Conservation (phyloP, 2,888 invertebrate species). For the Nomada flava region DNA sequence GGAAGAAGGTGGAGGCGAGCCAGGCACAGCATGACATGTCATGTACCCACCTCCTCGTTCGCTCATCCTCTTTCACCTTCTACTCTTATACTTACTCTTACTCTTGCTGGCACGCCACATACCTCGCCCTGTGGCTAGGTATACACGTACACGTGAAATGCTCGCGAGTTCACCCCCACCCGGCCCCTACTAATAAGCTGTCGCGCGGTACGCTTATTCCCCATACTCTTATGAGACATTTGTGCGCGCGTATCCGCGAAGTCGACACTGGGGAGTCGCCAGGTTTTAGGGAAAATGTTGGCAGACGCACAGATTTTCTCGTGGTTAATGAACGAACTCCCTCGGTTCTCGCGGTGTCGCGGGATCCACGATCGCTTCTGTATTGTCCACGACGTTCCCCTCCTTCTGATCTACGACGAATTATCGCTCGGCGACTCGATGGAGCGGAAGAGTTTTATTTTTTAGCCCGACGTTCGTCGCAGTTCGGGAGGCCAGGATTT, state of each 20-base stretch:
- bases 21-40: constrained; percentile 78
- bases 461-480: neutral
- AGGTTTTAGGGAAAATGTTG: constrained; percentile 39
- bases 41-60: constrained; percentile 63
- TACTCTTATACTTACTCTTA: constrained; percentile 34
- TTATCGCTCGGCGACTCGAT: too few relatives aligned
- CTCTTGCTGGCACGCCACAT: constrained; percentile 23
- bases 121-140: constrained; percentile 7
- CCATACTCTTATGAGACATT: constrained; percentile 49
- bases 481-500: constrained; percentile 5
- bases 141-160: constrained; percentile 45
- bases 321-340: constrained; percentile 17
- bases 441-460: neutral
- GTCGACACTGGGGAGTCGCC: constrained; percentile 38
- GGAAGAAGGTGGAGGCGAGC: constrained; percentile 74
- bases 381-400: neutral
- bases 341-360: neutral
- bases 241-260: constrained; percentile 47
- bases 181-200: constrained; percentile 61
- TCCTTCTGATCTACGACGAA: neutral
- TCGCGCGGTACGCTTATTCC: constrained; percentile 62
- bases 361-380: neutral
- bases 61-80: constrained; percentile 54
- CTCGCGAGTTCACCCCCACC: constrained; percentile 34
- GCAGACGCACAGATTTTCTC: constrained; percentile 22